Evolutionary conservation across 2,888 invertebrate species (phyloP).

Genomic region (Timema podura): DNA sequence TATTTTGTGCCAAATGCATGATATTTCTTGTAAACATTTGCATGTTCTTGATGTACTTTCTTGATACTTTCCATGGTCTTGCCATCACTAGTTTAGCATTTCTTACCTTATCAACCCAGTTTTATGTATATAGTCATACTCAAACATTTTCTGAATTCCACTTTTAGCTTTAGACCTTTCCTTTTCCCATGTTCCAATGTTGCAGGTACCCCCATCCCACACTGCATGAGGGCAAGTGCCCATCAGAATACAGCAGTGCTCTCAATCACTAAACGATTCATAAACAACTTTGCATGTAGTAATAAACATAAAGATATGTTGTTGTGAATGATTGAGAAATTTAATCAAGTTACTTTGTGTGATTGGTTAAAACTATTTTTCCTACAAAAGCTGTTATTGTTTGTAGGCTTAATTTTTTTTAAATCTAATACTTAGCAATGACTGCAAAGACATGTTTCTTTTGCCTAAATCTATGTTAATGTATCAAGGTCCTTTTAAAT

Average conservation of each 20-base stretch:
- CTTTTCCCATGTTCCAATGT: conserved; percentile 25
- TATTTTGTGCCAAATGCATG: conserved; percentile 31
- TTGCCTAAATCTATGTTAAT: no score
- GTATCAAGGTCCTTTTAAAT: no score
- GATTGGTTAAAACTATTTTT: no score
- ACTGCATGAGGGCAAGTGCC: conserved; percentile 29
- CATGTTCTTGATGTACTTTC: conserved; percentile 17
- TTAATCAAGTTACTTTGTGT: no score
- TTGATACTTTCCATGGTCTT: conserved; percentile 18
- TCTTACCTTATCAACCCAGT: no score
- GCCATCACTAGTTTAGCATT: conserved; percentile 21
- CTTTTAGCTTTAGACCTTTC: conserved; percentile 13
- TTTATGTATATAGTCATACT: no score
- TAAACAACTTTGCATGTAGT: conserved; percentile 24
- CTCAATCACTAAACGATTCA: conserved; percentile 17
- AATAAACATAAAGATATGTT: no score
- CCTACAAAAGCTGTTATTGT: no score
- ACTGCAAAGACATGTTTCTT: no score
- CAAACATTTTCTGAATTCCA: neutral
- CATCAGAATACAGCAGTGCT: conserved; percentile 19
- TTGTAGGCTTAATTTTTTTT: no score
- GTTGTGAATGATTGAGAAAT: no score
- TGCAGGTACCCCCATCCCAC: conserved; percentile 32
- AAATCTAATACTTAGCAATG: no score
- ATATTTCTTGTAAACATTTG: conserved; percentile 18